These are phyloP conservation scores for Cataglyphis altisquamis DNA, from an alignment of 2,888 invertebrate species.

Conservation along the genomic window DNA sequence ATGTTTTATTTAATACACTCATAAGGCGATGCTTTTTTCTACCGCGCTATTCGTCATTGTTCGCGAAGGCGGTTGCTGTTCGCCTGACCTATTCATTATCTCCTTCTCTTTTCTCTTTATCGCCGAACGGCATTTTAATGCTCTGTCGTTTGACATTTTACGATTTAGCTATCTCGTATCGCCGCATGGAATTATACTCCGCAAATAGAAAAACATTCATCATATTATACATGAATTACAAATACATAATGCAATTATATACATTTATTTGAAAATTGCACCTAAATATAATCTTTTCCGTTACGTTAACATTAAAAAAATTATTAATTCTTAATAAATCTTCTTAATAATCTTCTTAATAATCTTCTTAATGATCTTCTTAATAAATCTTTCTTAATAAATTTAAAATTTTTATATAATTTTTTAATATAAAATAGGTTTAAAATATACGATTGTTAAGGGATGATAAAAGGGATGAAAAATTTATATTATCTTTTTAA, in stretches of 20 bases:
- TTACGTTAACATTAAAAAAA: neutral
- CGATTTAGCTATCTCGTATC: neutral
- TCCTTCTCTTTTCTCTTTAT: slow-evolving; percentile 24
- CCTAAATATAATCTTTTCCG: neutral
- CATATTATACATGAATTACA: neutral
- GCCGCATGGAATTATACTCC: neutral
- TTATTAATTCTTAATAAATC: neutral
- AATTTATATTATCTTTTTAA: neutral
- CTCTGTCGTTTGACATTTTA: slow-evolving; percentile 15
- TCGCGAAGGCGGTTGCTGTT: slow-evolving; percentile 4
- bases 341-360: too few species aligned
- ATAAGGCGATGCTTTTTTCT: slow-evolving; percentile 43
- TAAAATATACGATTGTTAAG: neutral
- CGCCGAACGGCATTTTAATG: neutral
- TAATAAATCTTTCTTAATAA: neutral
- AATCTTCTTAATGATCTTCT: too few species aligned
- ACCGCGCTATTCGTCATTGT: slow-evolving; percentile 29
- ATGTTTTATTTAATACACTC: slow-evolving; percentile 60
- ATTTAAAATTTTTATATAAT: neutral
- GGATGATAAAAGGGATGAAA: neutral
- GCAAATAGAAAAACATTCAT: neutral
- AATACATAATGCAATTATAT: neutral
- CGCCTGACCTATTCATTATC: slow-evolving; percentile 49
- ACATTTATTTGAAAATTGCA: neutral
- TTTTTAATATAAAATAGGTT: neutral